Evolutionary conservation across 1,140 invertebrate genomes (phyloP).

Genomic region (Drosophila dunni): DNA sequence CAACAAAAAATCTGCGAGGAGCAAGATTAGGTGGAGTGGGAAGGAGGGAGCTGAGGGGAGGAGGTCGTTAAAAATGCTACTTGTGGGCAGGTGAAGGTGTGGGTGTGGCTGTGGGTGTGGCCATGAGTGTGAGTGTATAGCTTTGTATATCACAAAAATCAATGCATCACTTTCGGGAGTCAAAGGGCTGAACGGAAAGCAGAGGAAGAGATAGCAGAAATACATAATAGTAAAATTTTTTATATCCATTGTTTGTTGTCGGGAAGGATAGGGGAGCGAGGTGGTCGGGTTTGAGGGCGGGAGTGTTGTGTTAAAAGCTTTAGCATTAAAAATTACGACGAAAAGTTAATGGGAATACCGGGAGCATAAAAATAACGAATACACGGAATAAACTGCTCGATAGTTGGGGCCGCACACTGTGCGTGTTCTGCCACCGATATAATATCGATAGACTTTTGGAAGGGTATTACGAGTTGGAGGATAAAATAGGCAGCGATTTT

Average conservation of each 20-base stretch:
- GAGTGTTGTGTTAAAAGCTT: constrained; percentile 64
- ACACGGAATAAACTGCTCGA: neutral
- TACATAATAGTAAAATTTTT: constrained; percentile 71
- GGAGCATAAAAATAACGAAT: constrained; percentile 16
- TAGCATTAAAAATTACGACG: constrained; percentile 71
- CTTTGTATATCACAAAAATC: constrained; percentile 77
- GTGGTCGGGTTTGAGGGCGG: constrained; percentile 5
- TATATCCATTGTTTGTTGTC: constrained; percentile 76
- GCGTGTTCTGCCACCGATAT: constrained; percentile 4
- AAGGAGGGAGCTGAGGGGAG: neutral
- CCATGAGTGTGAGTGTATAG: constrained; percentile 54
- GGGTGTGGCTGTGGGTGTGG: constrained; percentile 30
- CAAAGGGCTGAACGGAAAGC: neutral
- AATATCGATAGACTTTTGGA: constrained; percentile 16
- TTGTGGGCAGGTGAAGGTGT: constrained; percentile 52
- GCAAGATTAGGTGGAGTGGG: neutral
- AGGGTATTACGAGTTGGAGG: neutral
- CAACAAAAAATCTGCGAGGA: constrained; percentile 35
- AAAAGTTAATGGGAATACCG: constrained; percentile 43
- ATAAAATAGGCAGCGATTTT: neutral
- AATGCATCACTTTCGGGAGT: constrained; percentile 62
- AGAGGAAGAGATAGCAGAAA: constrained; percentile 38
- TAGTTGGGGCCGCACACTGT: neutral
- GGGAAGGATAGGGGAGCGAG: constrained; percentile 18
- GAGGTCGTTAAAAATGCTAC: constrained; percentile 33